A percentile compares a stretch with the other conserved stretches of the same genome.
These are phyloP conservation scores for Hybognathus amarus DNA, from an alignment of 2,797 vertebrate genomes.

Conservation along the genomic window DNA sequence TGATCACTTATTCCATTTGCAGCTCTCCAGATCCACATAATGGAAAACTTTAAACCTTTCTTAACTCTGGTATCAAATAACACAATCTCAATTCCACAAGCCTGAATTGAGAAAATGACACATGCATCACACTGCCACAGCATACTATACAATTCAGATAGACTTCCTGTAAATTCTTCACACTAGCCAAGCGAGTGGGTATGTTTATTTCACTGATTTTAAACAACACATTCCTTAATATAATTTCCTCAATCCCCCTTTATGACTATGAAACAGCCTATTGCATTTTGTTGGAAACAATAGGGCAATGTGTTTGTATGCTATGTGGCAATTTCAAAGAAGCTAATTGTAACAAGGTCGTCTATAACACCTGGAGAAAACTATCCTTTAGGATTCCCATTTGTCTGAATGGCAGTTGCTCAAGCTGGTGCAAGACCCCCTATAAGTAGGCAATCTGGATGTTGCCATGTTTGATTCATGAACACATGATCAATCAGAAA, in stretches of 20 bases:
- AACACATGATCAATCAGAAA: not conserved
- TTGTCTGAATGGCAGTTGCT: not conserved
- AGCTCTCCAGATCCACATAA: constrained; percentile 19
- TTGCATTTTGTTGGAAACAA: not conserved
- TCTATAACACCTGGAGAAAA: not conserved
- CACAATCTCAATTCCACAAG: constrained; percentile 29
- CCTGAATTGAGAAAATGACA: constrained; percentile 26
- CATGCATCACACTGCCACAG: constrained; percentile 22
- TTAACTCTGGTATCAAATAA: constrained; percentile 36
- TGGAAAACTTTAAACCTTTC: constrained; percentile 49
- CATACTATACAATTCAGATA: constrained; percentile 38
- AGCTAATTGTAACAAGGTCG: constrained; percentile 5
- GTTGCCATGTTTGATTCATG: not conserved
- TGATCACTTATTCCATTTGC: constrained; percentile 40
- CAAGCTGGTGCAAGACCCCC: not conserved
- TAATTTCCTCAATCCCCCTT: not conserved
- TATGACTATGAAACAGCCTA: not conserved
- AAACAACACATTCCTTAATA: constrained; percentile 8
- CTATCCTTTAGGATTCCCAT: not conserved
- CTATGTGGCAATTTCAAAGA: not conserved
- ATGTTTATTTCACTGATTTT: not conserved
- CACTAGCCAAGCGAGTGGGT: not conserved
- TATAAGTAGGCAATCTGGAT: not conserved
- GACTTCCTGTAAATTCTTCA: constrained; percentile 25
- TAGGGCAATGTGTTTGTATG: not conserved